Base-by-base conservation (phyloP, 2,113 vertebrate genomes). In the Aplodontia rufa region DNA sequence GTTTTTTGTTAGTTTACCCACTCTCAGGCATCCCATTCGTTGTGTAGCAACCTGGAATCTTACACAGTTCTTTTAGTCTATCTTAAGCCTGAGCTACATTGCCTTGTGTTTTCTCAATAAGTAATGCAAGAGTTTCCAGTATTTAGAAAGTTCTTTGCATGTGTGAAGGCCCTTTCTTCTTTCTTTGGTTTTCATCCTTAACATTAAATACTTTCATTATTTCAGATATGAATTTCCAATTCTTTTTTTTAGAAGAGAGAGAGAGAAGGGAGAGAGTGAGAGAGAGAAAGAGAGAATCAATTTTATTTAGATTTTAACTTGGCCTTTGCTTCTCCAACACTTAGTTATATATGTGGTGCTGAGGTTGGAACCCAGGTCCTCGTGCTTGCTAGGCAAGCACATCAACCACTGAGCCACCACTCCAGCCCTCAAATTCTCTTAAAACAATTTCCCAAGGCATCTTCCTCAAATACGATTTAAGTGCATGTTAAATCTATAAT, bases 121-220 rank as follows among this genome's bases (percentile, higher is more conserved):
- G 5, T 8, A 49, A 40, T 40, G 3, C 49, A 42, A 60, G 42
- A 80, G 24, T 76, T 78, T 64, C 45, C 14, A 76, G 17, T 72
- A 69, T 47, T 89, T 55, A 16, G 62, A 68, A 80, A 58, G 74
- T 20, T 7, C 12, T 69, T 55, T 45, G 12, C 28, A 40, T n/a
- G 75, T n/a, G 16, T 26, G 37, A 81, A 95, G 62, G 13, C 26
- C 16, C 58, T 74, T 84, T 92, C 79, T 88, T 91, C 49, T 88
- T 6, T 94, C 45, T 92, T 82, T 69, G 7, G 16, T 64, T 83
- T 47, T 91, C 62, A 76, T 19, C 8, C 68, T 89, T 75, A 68
- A 91, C 42, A 26, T 60, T 84, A 60, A 60, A 79, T 40, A 62
- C 37, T 91, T 76, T 96, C n/a, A 28, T 14, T 91, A 84, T 94